Conservation (phyloP, 92 coral and sea anemone genomes). For the Parazoanthus atlanticus region DNA sequence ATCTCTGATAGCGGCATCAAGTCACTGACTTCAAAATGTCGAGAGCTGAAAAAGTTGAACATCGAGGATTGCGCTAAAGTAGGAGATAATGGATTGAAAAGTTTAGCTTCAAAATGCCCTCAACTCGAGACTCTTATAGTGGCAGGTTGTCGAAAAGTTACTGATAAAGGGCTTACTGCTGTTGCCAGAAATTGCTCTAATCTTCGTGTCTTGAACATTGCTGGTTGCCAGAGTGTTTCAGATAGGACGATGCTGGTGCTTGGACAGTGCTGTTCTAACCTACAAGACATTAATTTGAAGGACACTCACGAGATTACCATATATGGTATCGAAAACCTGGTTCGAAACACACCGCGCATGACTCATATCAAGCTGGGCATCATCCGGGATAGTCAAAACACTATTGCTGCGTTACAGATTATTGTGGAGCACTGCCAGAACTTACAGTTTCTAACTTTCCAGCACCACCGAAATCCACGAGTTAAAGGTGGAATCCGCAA, state of each 20-base stretch:
- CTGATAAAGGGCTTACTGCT: conserved; percentile 69
- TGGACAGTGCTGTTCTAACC: conserved; percentile 57
- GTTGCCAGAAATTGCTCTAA: conserved; percentile 67
- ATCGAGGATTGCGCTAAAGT: conserved; percentile 70
- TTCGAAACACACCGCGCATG: conserved; percentile 66
- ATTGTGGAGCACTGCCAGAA: conserved; percentile 65
- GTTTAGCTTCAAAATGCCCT: conserved; percentile 66
- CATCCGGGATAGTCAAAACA: conserved; percentile 64
- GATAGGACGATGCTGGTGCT: conserved; percentile 70
- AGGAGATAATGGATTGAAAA: conserved; percentile 71
- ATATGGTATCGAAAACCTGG: conserved; percentile 75
- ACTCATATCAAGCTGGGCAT: conserved; percentile 76
- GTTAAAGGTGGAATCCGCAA: conserved; percentile 67
- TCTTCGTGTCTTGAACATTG: conserved; percentile 66
- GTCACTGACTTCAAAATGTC: conserved; percentile 72
- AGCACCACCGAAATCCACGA: conserved; percentile 64
- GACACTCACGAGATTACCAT: conserved; percentile 71
- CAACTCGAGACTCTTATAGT: conserved; percentile 62
- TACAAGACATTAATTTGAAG: conserved; percentile 77
- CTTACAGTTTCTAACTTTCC: conserved; percentile 76
- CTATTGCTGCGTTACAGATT: conserved; percentile 72
- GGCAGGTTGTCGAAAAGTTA: conserved; percentile 68
- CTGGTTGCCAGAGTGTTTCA: conserved; percentile 75
- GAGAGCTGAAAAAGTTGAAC: conserved; percentile 61
- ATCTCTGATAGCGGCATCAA: conserved; percentile 73